Evolutionary conservation across 1,140 invertebrate genomes (phyloP).

Genomic region (Sycobia sp.): DNA sequence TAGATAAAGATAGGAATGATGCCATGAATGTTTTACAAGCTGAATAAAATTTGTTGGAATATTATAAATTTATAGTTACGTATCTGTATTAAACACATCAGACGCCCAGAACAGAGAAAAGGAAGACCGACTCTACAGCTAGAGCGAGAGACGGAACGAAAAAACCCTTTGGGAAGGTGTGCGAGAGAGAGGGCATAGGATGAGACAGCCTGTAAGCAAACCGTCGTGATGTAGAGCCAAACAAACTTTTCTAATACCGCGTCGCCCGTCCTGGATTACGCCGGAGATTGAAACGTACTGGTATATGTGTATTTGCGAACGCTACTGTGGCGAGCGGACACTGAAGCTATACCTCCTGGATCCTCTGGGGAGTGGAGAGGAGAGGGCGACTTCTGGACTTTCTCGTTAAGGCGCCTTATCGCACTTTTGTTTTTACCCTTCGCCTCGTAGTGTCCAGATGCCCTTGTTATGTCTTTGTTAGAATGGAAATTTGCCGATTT

Average conservation of each 20-base stretch:
- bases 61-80: too few relatives aligned
- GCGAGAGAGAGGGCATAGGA: slow-evolving; percentile 24
- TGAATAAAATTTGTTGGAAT: too few relatives aligned
- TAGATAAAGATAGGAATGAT: too few relatives aligned
- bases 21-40: too few relatives aligned
- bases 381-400: slow-evolving; percentile 37
- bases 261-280: slow-evolving; percentile 51
- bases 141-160: too few relatives aligned
- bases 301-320: slow-evolving; percentile 55
- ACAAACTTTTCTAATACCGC: slow-evolving; percentile 61
- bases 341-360: slow-evolving; percentile 21
- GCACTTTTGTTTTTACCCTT: neutral
- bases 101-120: too few relatives aligned
- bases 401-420: slow-evolving; percentile 35
- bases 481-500: too few relatives aligned
- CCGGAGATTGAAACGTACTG: slow-evolving; percentile 56
- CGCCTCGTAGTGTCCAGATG: too few relatives aligned
- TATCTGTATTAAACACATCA: too few relatives aligned
- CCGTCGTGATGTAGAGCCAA: slow-evolving; percentile 50
- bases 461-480: too few relatives aligned
- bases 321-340: slow-evolving; percentile 24
- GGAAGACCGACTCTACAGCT: too few relatives aligned
- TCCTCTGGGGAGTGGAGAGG: neutral
- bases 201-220: slow-evolving; percentile 32
- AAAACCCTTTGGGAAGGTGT: neutral